These are phyloP conservation scores for Ciconia nigra DNA, from an alignment of 2,797 vertebrate species.

Conservation along the genomic window DNA sequence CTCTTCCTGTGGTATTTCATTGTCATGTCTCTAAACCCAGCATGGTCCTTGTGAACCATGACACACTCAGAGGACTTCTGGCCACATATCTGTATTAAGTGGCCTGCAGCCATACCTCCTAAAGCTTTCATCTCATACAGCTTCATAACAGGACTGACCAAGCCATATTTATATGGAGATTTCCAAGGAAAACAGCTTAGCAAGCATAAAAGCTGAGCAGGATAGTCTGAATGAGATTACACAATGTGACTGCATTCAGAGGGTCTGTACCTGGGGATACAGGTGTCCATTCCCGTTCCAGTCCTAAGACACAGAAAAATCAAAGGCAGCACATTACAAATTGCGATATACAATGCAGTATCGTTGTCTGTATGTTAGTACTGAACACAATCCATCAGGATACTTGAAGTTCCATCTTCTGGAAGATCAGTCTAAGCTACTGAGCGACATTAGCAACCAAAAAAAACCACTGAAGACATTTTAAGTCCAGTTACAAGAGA, in stretches of 20 bases:
- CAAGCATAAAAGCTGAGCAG: not conserved
- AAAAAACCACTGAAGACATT: not conserved
- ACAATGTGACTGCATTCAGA: not conserved
- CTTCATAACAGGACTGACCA: not conserved
- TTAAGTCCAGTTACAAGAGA: not conserved
- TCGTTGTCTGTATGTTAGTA: not conserved
- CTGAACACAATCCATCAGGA: not conserved
- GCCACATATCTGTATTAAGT: not conserved
- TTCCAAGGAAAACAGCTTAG: not conserved
- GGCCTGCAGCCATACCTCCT: slow-evolving; percentile 2
- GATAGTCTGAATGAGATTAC: not conserved
- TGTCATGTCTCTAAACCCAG: not conserved
- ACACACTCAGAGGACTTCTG: not conserved
- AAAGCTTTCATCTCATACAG: not conserved
- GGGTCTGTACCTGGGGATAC: not conserved
- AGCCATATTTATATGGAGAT: not conserved
- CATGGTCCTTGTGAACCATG: not conserved
- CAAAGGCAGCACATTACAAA: not conserved
- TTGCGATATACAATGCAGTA: not conserved
- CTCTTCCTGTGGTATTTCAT: not conserved
- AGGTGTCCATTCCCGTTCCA: not conserved
- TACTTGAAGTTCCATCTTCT: not conserved
- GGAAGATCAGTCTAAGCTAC: not conserved
- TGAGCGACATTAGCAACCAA: not conserved
- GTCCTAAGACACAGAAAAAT: not conserved